These are phyloP conservation scores for Dilophus febrilis DNA, from an alignment of 2,888 invertebrate species.

Conservation along the genomic window DNA sequence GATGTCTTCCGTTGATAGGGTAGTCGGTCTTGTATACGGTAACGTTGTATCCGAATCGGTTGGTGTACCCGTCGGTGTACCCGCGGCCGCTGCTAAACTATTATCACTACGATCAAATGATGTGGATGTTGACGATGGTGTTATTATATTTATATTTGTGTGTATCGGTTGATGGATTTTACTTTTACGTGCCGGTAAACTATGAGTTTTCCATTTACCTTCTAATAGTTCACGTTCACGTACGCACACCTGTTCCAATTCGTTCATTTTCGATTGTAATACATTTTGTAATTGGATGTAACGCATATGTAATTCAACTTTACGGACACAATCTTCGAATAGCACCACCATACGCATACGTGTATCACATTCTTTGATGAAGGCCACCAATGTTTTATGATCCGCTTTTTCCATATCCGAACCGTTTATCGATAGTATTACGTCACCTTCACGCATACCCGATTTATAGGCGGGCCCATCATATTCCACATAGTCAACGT, in stretches of 20 bases:
- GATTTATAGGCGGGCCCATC: slow-evolving; percentile 84
- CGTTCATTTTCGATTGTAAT: slow-evolving; percentile 67
- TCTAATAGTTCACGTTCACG: slow-evolving; percentile 68
- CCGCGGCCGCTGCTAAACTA: slow-evolving; percentile 21
- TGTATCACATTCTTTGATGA: slow-evolving; percentile 75
- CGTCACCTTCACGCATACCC: slow-evolving; percentile 92
- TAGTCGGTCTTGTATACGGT: slow-evolving; percentile 55
- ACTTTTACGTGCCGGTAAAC: slow-evolving; percentile 61
- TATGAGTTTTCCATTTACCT: slow-evolving; percentile 80
- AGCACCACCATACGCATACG: slow-evolving; percentile 92
- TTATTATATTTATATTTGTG: slow-evolving; percentile 39
- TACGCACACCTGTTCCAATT: slow-evolving; percentile 63
- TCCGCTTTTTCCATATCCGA: slow-evolving; percentile 88
- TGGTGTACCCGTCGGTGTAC: slow-evolving; percentile 33
- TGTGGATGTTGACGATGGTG: slow-evolving; percentile 27
- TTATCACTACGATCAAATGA: slow-evolving; percentile 20
- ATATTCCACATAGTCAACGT: slow-evolving; percentile 89
- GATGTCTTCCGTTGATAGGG: slow-evolving; percentile 67
- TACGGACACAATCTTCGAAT: slow-evolving; percentile 90
- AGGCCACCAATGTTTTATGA: slow-evolving; percentile 80
- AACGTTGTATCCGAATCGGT: slow-evolving; percentile 24
- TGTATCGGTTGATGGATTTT: too few relatives aligned
- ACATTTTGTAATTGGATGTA: slow-evolving; percentile 77
- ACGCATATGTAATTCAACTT: slow-evolving; percentile 82
- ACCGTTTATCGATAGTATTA: slow-evolving; percentile 92